Evolutionary conservation across 2,888 invertebrate species (phyloP).

Genomic region (Dolichopus griseipennis): DNA sequence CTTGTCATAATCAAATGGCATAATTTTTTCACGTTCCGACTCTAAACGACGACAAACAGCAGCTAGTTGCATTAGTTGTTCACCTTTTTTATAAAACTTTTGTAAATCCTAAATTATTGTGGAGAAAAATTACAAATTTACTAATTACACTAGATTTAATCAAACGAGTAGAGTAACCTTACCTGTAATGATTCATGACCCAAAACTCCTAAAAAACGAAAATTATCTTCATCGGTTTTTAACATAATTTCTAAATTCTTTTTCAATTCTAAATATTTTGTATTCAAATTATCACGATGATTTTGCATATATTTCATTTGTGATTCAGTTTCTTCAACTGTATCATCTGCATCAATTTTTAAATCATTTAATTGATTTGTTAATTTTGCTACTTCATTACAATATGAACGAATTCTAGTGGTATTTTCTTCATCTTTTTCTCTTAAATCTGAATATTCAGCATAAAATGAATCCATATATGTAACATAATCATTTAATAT

Average conservation of each 20-base stretch:
- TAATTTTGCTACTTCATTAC: constrained; percentile 36
- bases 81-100: constrained; percentile 49
- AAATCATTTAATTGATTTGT: constrained; percentile 35
- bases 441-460: constrained; percentile 43
- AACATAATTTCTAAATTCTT: constrained; percentile 47
- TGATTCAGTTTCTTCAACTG: constrained; percentile 42
- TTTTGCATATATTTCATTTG: constrained; percentile 45
- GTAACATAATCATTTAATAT: constrained; percentile 40
- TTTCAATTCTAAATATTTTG: constrained; percentile 48
- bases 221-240: constrained; percentile 46
- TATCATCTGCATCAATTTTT: constrained; percentile 47
- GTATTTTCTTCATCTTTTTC: constrained; percentile 42
- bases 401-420: constrained; percentile 36
- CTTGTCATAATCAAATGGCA: constrained; percentile 35
- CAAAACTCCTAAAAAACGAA: constrained; percentile 53
- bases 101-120: constrained; percentile 44
- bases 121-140: neutral
- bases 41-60: constrained; percentile 60
- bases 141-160: neutral
- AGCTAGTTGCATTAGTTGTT: constrained; percentile 52
- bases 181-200: constrained; percentile 47
- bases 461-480: constrained; percentile 42
- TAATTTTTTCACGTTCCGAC: constrained; percentile 50
- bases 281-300: constrained; percentile 46
- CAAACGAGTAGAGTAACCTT: constrained; percentile 4